phyloP scores from a whole-genome alignment of 2,113 vertebrate species.

The Rhinolophus ferrumequinum region DNA sequence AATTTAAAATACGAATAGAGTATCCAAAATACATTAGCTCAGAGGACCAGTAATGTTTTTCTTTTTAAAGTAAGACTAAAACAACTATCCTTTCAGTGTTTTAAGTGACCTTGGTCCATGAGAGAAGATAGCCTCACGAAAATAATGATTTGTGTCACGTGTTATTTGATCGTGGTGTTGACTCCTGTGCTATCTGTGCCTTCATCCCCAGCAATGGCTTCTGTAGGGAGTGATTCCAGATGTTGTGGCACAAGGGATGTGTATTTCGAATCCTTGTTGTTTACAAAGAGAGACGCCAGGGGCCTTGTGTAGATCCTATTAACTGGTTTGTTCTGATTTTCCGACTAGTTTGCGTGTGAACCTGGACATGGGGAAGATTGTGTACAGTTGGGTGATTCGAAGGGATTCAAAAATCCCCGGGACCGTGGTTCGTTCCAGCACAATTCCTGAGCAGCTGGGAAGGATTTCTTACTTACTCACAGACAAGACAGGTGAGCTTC shows the following conservation, averaged over 20 bases:
- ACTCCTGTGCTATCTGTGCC: accelerated
- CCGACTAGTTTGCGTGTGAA: conserved; percentile 93
- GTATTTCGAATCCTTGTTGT: accelerated
- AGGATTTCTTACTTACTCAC: conserved; percentile 98
- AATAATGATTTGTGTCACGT: accelerated
- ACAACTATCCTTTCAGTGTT: not conserved
- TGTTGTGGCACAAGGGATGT: accelerated
- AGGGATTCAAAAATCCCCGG: conserved; percentile 97
- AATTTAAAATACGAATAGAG: not conserved
- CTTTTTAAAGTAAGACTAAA: no score
- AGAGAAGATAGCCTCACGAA: accelerated
- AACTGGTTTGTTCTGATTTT: not conserved
- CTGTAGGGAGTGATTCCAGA: accelerated
- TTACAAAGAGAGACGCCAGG: accelerated
- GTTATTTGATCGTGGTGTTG: not conserved
- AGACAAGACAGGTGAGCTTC: conserved; percentile 94
- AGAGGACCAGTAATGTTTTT: not conserved
- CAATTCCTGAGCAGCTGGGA: conserved; percentile 97
- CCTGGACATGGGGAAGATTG: conserved; percentile 99
- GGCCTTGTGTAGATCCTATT: accelerated
- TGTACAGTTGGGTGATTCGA: conserved; percentile 99
- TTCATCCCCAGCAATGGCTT: not conserved
- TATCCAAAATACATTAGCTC: not conserved
- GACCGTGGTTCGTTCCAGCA: conserved; percentile 96
- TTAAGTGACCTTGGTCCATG: accelerated